These are phyloP conservation scores for Stegastes partitus DNA, from an alignment of 2,113 vertebrate species.

Conservation along the genomic window DNA sequence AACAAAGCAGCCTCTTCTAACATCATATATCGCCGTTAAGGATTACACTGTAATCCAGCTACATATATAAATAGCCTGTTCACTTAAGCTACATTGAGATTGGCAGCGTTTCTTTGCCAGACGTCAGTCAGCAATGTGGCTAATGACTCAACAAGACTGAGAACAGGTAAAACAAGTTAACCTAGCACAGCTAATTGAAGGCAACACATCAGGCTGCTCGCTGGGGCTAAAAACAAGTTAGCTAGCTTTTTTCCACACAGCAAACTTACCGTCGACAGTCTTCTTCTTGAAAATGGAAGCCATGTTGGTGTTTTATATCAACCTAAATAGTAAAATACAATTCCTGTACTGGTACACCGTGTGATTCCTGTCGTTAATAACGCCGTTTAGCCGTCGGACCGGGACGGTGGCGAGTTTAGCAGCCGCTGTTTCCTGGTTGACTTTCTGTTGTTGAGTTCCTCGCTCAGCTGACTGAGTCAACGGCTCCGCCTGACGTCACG, in stretches of 20 bases:
- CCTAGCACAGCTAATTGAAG: not conserved
- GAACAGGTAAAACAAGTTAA: slow-evolving; percentile 73
- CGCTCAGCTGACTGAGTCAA: slow-evolving; percentile 70
- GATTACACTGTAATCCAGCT: not conserved
- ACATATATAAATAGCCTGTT: not conserved
- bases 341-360: not conserved
- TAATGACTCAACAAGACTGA: slow-evolving; percentile 25
- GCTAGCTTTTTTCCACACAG: slow-evolving; percentile 57
- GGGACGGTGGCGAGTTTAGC: slow-evolving; percentile 34
- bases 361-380: not conserved
- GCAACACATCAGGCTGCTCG: slow-evolving; percentile 16
- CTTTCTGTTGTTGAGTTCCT: slow-evolving; percentile 67
- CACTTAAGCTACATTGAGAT: not conserved
- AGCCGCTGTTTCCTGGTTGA: slow-evolving; percentile 75
- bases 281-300: slow-evolving; percentile 97
- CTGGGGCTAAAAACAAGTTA: slow-evolving; percentile 71
- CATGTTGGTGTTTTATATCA: slow-evolving; percentile 79
- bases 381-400: slow-evolving; percentile 30
- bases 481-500: slow-evolving; percentile 71
- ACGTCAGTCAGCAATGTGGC: not conserved
- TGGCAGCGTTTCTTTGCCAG: not conserved
- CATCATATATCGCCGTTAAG: not conserved
- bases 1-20: not conserved
- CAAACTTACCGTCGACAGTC: slow-evolving; percentile 94
- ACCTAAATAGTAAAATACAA: slow-evolving; percentile 6